Evolutionary conservation across 2,888 invertebrate genomes (phyloP), one percentile per base, ranked within the genome.

Genomic region (Netelia inedita): DNA sequence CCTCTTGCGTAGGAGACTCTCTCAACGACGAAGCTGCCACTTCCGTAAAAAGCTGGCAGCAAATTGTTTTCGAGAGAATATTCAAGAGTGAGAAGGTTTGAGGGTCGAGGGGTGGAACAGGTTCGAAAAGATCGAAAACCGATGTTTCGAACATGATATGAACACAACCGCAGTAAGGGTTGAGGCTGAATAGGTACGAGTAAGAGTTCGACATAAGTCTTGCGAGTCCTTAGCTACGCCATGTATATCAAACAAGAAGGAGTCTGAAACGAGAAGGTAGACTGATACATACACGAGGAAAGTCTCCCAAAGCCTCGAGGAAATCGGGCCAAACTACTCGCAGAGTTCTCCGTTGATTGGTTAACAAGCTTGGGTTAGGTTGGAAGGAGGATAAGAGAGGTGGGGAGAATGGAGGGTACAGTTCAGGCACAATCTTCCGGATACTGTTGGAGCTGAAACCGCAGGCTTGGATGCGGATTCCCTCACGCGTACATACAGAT

Each of bases 291-390:
- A 46, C 28, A 46, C 5, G 21, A 11, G 5, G 46, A 43, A 23
- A n/a, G 10, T 50, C 57, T 16, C 66, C 65, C 75, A 41, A 71
- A 78, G 73, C 71, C 75, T 72, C 53, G 35, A 28, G 81, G 78
- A 87, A 87, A 87, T 76, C 86, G 86, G 86, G 86, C 84, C 84
- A 86, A 89, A 90, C 88, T 88, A 85, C 86, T 88, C 87, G 74
- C 46, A 23, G 80, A 89, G 87, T 87, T 88, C 68, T 55, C 50
- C 76, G 83, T 75, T 85, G 90, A 90, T 89, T 88, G 86, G 87
- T 86, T 89, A 90, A 90, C 89, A 87, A 90, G 87, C 87, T 87
- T 55, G 73, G 61, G 76, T 10, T 21, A 59, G 68, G 68, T 35
- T 14, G 35, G 46, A 46, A 65, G 69, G 74, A 68, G 68, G 23